phyloP scores from a whole-genome alignment of 2,888 invertebrate species.

The Cephus pygmeus region DNA sequence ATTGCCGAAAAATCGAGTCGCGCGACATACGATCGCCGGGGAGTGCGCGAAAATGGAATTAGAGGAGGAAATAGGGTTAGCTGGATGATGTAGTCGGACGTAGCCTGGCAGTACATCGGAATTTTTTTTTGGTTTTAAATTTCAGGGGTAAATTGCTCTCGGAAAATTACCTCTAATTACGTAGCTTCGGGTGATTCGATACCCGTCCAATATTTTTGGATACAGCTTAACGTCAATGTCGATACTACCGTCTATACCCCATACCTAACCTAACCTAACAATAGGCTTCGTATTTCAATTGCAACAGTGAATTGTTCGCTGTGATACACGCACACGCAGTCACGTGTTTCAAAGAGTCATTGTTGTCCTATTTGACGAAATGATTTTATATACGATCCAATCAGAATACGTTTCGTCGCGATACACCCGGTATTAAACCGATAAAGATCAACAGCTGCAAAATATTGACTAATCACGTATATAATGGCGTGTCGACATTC shows the following conservation, averaged over 20 bases:
- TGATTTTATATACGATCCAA: not conserved
- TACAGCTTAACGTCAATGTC: not conserved
- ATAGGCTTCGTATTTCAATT: not conserved
- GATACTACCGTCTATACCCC: not conserved
- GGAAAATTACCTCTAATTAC: constrained; percentile 58
- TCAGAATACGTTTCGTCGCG: not conserved
- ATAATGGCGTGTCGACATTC: constrained; percentile 37
- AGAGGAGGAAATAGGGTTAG: constrained; percentile 57
- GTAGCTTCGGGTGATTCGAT: constrained; percentile 21
- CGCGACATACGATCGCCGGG: constrained; percentile 55
- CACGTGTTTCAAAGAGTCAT: not conserved
- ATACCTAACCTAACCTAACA: not conserved
- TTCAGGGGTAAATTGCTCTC: constrained; percentile 51
- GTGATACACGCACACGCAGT: not conserved
- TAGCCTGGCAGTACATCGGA: constrained; percentile 20
- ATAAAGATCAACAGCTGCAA: constrained; percentile 40
- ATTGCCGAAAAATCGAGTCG: constrained; percentile 64
- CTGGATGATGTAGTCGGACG: constrained; percentile 50
- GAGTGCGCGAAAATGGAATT: constrained; percentile 61
- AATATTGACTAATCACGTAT: constrained; percentile 52
- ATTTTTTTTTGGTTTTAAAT: constrained; percentile 52
- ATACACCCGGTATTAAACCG: constrained; percentile 17
- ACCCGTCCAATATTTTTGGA: constrained; percentile 2
- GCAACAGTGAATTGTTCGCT: not conserved
- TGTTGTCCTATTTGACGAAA: not conserved